Evolutionary conservation across 2,888 invertebrate species (phyloP), one percentile per base, ranked within the genome.

Genomic region (Cheilosia vulpina): DNA sequence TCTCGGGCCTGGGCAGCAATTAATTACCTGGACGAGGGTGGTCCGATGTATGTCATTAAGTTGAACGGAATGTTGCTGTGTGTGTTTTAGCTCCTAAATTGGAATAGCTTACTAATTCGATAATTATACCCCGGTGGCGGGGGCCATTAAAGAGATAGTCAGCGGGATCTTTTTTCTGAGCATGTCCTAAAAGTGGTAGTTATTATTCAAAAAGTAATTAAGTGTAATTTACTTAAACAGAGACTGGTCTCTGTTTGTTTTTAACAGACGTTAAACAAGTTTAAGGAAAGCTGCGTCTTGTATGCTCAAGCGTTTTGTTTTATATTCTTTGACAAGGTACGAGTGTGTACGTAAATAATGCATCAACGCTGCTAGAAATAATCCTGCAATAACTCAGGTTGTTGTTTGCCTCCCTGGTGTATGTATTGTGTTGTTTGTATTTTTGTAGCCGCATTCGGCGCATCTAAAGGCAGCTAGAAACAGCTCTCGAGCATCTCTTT

Each of bases 71-170:
- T 50, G 45, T 21, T 45, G 27, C 45, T 73, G 75, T 81, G 45
- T 69, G 45, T 69, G 76, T 65, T 82, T 75, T 69, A 55, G n/a
- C 13, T 58, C 27, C 63, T 65, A 71, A 82, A 82, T 71, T 77
- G 72, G 77, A 82, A 72, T 72, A 77, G 71, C 53, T 72, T 72
- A 68, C 71, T 82, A 82, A 82, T 72, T 82, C 60, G 82, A 82
- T 82, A 82, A 77, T 82, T 77, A 77, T 77, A 77, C 66, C 38
- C 60, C 66, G 27, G 43, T 45, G 38, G 62, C 38, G 53, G 31
- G 53, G 50, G 60, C 57, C 72, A 66, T 77, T 82, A 71, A 58
- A 63, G 27, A 63, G 31, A 17, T 31, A n/a, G 27, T 7, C 7
- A 15, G 7, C 17, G 38, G 41, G 27, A 43, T n/a, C 62, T n/a